These are phyloP conservation scores for Ostrea denselamellosa DNA, from an alignment of 1,140 invertebrate species.

Conservation along the genomic window DNA sequence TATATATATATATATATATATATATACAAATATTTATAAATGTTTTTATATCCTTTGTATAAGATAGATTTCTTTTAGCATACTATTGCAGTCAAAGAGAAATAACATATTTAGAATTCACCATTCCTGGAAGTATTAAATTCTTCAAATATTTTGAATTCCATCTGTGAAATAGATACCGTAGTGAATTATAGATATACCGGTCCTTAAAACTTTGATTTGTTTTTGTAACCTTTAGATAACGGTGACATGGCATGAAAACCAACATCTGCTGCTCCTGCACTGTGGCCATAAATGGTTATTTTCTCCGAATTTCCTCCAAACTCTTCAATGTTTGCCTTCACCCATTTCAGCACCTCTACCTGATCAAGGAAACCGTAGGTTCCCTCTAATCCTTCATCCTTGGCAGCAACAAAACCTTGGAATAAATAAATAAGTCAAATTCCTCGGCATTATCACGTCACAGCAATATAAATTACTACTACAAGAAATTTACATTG, in stretches of 20 bases:
- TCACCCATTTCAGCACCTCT: constrained; percentile 66
- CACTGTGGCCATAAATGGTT: constrained; percentile 63
- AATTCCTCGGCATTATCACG: neutral
- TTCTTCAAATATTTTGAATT: no score
- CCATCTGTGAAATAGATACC: no score
- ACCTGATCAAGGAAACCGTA: constrained; percentile 68
- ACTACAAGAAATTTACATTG: neutral
- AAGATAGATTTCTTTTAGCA: no score
- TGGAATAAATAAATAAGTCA: neutral
- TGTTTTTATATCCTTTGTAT: no score
- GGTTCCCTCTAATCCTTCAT: constrained; percentile 60
- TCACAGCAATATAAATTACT: neutral
- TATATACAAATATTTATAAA: no score
- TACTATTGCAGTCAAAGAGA: no score
- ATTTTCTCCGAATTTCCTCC: constrained; percentile 61
- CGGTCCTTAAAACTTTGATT: no score
- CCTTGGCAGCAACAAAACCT: constrained; percentile 48
- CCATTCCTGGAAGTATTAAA: no score
- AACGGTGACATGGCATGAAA: constrained; percentile 43
- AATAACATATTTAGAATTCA: no score
- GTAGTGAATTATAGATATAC: no score
- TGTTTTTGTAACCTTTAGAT: constrained; percentile 15
- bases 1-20: no score
- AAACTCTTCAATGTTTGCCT: constrained; percentile 66
- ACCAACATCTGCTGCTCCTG: constrained; percentile 55